A percentile compares a stretch with the other conserved stretches of the same genome.
Evolutionary conservation across 1,140 invertebrate species (phyloP).

Genomic region (Drosophila lacertosa): DNA sequence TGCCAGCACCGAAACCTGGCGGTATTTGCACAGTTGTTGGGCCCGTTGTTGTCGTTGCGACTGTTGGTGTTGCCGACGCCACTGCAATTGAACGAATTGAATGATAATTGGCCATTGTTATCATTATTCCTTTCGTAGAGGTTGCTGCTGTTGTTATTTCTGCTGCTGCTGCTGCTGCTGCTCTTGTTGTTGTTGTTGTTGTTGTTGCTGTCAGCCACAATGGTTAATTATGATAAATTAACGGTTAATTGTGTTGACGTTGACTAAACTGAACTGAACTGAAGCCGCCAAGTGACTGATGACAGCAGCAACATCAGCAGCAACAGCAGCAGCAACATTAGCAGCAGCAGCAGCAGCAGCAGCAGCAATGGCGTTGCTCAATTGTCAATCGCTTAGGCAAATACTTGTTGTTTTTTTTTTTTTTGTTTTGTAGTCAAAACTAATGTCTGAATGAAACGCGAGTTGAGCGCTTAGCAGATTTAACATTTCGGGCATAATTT

Average conservation of each 20-base stretch:
- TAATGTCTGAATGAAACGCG: slow-evolving; percentile 22
- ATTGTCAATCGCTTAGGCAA: slow-evolving; percentile 13
- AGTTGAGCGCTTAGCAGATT: slow-evolving; percentile 46
- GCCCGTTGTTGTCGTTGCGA: slow-evolving; percentile 53
- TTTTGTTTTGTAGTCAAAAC: not conserved
- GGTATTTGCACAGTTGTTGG: slow-evolving; percentile 82
- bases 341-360: not conserved
- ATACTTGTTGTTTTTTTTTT: slow-evolving; percentile 6
- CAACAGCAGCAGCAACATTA: slow-evolving; percentile 9
- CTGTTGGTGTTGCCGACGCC: slow-evolving; percentile 58
- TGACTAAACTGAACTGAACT: slow-evolving; percentile 63
- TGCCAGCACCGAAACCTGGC: slow-evolving; percentile 82
- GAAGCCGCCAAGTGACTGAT: slow-evolving; percentile 32
- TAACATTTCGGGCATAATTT: slow-evolving; percentile 51
- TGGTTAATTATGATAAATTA: slow-evolving; percentile 83
- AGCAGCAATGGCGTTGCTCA: slow-evolving; percentile 26
- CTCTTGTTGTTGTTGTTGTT: slow-evolving; percentile 25
- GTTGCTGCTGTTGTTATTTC: slow-evolving; percentile 11
- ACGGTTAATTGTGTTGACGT: slow-evolving; percentile 80
- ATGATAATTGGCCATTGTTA: slow-evolving; percentile 81
- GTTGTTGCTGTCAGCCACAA: slow-evolving; percentile 54
- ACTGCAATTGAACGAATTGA: slow-evolving; percentile 82
- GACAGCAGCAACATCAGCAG: slow-evolving; percentile 12
- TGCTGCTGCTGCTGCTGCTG: slow-evolving; percentile 26
- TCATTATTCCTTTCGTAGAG: slow-evolving; percentile 35